A percentile compares a stretch with the other conserved stretches of the same genome.
These are phyloP conservation scores for Calliopsis andreniformis DNA, from an alignment of 1,140 invertebrate genomes.

Conservation along the genomic window DNA sequence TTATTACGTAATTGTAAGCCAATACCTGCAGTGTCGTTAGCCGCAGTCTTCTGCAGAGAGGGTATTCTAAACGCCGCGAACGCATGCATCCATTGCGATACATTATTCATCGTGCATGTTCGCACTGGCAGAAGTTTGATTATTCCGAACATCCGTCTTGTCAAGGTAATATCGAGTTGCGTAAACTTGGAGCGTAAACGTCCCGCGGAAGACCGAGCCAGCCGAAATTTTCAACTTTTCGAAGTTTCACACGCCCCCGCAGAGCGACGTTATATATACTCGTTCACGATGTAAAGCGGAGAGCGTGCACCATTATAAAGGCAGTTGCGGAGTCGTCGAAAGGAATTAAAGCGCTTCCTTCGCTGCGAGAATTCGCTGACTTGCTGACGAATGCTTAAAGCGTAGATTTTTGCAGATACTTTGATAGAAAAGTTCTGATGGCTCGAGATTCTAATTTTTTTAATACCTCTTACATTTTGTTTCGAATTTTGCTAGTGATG, in stretches of 20 bases:
- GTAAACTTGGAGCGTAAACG: conserved; percentile 42
- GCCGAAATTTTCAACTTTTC: conserved; percentile 47
- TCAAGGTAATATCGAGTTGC: conserved; percentile 45
- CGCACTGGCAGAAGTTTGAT: conserved; percentile 40
- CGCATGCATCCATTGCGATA: conserved; percentile 5
- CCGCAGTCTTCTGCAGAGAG: not conserved
- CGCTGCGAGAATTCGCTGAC: not conserved
- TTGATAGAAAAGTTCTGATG: too few species aligned
- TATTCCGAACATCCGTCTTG: conserved; percentile 51
- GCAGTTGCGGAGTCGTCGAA: conserved; percentile 2
- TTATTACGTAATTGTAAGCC: too few species aligned
- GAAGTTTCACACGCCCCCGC: conserved; percentile 17
- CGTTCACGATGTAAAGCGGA: not conserved
- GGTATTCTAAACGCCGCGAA: conserved; percentile 19
- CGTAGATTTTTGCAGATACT: too few species aligned
- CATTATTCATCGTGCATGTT: conserved; percentile 48
- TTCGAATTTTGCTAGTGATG: too few species aligned
- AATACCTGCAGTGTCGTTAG: not conserved
- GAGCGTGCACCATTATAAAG: not conserved
- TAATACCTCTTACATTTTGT: too few species aligned
- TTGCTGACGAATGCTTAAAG: too few species aligned
- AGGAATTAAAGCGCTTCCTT: conserved; percentile 10
- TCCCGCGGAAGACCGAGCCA: conserved; percentile 6
- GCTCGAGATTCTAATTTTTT: too few species aligned
- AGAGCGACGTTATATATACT: not conserved